Base-by-base conservation (phyloP, 2,888 invertebrate genomes). In the Tenthredo amoena region DNA sequence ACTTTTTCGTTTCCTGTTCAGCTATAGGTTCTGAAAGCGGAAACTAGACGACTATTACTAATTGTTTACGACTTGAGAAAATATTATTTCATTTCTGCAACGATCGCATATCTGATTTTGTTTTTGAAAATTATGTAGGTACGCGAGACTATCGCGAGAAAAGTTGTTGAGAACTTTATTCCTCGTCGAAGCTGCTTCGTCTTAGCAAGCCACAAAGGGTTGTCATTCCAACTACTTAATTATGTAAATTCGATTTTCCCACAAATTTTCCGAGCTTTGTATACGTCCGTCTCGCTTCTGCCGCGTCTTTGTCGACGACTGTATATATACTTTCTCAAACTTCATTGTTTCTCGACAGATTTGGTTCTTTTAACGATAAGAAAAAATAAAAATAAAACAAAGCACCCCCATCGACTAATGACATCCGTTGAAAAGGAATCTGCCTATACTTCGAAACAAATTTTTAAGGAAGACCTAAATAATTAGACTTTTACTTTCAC, bases 241-340 rank as follows among this genome's bases (percentile, higher is more conserved):
- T 76, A 76, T 76, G 43, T 26, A 47, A 76, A 76, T 76, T 76
- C 15, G 76, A 76, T 76, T 76, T 31, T 21, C 26, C 37, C 9
- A 71, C 37, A 71, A 62, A 62, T 71, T 71, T 37, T 71, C 37
- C 37, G 18, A 71, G 26, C n/a, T 71, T 71, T 71, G 37, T 18
- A 21, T 37, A 9, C 37, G 18, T 71, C 26, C 71, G 37, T 71
- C 34, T 71, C 71, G 18, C n/a, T 31, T 31, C 34, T 37, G 37
- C 2, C 18, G 12, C n/a, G 37, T 71, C 37, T 34, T 71, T n/a
- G n/a, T 71, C 34, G 21, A 62, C n/a, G n/a, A 6, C 68, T 71
- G 71, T 18, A 12, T 71, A 12, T 71, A 31, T 71, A 71, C 37
- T 71, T 71, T 71, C 7, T 26, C 26, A 71, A 71, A 71, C 37